Percentiles rank a stretch among this genome's conserved stretches.
Conservation (phyloP, 2,113 vertebrate species). For the Mola mola region DNA sequence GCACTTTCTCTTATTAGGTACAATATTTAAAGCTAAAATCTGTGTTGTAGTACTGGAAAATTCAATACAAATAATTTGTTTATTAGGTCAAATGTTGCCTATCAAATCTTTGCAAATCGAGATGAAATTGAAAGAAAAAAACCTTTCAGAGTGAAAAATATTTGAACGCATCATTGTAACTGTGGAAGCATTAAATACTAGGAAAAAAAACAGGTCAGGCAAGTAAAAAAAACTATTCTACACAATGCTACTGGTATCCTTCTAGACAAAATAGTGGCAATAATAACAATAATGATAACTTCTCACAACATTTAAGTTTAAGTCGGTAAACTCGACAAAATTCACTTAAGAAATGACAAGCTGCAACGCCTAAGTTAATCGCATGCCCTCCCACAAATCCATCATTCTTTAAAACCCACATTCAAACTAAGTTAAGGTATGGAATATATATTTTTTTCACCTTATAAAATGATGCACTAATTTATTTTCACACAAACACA, state of each 20-base stretch:
- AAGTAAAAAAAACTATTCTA: neutral
- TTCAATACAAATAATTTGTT: conserved; percentile 39
- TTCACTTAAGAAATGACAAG: conserved; percentile 21
- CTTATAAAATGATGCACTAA: conserved; percentile 30
- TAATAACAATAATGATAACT: too few species aligned
- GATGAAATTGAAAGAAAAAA: conserved; percentile 5
- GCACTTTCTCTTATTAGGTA: conserved; percentile 69
- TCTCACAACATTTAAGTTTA: too few species aligned
- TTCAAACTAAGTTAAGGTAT: conserved; percentile 27
- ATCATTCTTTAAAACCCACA: conserved; percentile 47
- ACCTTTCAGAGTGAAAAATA: neutral
- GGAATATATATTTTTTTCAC: conserved; percentile 18
- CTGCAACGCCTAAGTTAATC: conserved; percentile 6
- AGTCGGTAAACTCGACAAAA: too few species aligned
- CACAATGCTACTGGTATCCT: neutral
- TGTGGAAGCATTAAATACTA: conserved; percentile 17
- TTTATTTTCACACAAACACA: conserved; percentile 32
- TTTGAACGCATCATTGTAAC: conserved; percentile 15
- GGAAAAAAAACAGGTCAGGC: neutral
- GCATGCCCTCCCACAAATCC: neutral
- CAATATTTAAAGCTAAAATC: conserved; percentile 69
- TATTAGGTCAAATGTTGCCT: conserved; percentile 27
- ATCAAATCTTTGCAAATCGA: conserved; percentile 38
- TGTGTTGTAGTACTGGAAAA: conserved; percentile 41
- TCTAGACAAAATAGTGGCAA: neutral